These are phyloP conservation scores for Chauna torquata DNA, from an alignment of 2,113 vertebrate genomes.

Conservation along the genomic window DNA sequence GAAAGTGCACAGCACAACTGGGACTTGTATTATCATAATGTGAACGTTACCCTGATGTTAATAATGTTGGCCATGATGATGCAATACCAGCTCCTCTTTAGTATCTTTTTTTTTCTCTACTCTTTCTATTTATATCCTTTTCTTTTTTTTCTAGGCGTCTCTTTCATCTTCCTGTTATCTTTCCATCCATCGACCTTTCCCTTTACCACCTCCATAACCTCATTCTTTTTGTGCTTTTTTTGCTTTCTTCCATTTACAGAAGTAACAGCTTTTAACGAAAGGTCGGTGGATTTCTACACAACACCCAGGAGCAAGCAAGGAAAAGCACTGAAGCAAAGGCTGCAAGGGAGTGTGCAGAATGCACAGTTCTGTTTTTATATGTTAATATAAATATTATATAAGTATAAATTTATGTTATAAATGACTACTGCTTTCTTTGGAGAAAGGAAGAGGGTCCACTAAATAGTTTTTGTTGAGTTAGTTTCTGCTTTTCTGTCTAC, in stretches of 20 bases:
- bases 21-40: neutral
- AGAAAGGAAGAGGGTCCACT: neutral
- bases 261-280: neutral
- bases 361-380: neutral
- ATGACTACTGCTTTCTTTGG: neutral
- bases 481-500: neutral
- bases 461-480: neutral
- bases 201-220: neutral
- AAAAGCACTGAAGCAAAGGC: neutral
- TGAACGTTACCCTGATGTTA: neutral
- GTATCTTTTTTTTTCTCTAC: neutral
- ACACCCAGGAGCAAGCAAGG: neutral
- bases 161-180: neutral
- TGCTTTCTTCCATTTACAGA: neutral
- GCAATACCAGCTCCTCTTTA: neutral
- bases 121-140: neutral
- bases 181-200: neutral
- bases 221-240: neutral
- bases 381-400: too few species aligned
- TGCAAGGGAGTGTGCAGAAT: neutral
- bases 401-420: too few species aligned
- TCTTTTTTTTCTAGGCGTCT: neutral
- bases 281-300: neutral
- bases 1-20: neutral
- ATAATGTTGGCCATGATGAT: neutral